Evolutionary conservation across 2,797 vertebrate genomes (phyloP), one percentile per base, ranked within the genome.

Genomic region (Sylvia borin): DNA sequence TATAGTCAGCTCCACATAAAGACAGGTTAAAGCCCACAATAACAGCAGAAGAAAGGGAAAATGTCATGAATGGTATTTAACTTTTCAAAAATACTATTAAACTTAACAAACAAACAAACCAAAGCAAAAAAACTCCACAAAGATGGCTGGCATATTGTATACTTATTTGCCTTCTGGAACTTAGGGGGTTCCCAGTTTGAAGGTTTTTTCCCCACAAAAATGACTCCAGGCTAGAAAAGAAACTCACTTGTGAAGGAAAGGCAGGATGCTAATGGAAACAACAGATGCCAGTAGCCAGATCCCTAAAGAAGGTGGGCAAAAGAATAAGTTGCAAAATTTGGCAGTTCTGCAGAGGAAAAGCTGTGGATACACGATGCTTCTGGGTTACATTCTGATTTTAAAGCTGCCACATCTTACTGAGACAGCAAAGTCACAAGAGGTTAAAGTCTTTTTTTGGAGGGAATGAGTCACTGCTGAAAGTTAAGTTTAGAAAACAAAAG

Each of bases 401-500:
- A 90, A 76, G 16, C 66, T 89, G 13, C 20, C 42, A 54, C n/a
- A 25, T 85, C 40, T 82, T 73, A 64, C 60, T 89, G 72, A 95
- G 91, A 89, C 31, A 85, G 45, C 53, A 15, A 85, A 91, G 72
- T 61, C 81, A 85, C 2, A 5, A 50, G 51, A 87, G 21, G 17
- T 67, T 50, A 20, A 70, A 86, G 60, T 43, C 15, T 67, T 51
- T 50, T 67, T 73, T 73, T 42, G 17, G 57, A 91, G 55, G 27
- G 71, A 82, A 73, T 82, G 77, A 89, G 45, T 91, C 64, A 93
- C 29, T 0, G 3, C 31, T 74, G 60, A 57, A 81, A 92, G 67
- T 68, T 84, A 54, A 61, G n/a, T 71, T 83, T 50, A 86, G 70
- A 81, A 74, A 90, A 90, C 16, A 73, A 85, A 94, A 93, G 20